These are phyloP conservation scores for Deroptyus accipitrinus DNA, from an alignment of 2,113 vertebrate genomes.

Conservation along the genomic window DNA sequence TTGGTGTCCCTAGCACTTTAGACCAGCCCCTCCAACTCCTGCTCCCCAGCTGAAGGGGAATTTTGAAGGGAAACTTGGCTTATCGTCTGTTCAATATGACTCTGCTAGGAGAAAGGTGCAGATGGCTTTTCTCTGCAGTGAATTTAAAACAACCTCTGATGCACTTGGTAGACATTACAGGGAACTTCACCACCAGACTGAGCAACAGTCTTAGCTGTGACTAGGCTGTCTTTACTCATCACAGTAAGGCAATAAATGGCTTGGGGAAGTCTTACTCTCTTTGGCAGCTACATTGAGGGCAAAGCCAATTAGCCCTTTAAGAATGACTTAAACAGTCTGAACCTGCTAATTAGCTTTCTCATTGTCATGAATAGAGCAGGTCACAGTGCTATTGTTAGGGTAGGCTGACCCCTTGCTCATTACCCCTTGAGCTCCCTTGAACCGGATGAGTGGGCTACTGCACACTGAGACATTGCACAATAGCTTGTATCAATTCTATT, in stretches of 20 bases:
- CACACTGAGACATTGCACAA: neutral
- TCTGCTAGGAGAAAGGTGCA: neutral
- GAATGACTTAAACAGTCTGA: neutral
- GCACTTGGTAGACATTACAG: neutral
- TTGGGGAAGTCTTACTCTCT: neutral
- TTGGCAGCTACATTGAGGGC: neutral
- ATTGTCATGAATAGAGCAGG: neutral
- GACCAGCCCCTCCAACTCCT: no score
- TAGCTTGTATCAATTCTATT: neutral
- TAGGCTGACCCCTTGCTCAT: neutral
- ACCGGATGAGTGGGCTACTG: neutral
- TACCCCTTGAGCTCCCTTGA: neutral
- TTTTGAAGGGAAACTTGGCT: neutral
- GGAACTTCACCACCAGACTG: neutral
- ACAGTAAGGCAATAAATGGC: neutral
- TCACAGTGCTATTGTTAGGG: neutral
- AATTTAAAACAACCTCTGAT: neutral
- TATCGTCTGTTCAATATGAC: accelerated
- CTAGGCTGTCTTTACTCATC: neutral
- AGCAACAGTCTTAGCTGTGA: neutral
- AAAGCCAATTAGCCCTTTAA: neutral
- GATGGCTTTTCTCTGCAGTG: neutral
- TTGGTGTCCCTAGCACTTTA: neutral
- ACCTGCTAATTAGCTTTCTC: neutral
- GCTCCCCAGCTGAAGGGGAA: neutral